Percentiles rank a stretch among this genome's conserved stretches.
Evolutionary conservation across 2,888 invertebrate species (phyloP).

Genomic region (Pachydiplax longipennis): DNA sequence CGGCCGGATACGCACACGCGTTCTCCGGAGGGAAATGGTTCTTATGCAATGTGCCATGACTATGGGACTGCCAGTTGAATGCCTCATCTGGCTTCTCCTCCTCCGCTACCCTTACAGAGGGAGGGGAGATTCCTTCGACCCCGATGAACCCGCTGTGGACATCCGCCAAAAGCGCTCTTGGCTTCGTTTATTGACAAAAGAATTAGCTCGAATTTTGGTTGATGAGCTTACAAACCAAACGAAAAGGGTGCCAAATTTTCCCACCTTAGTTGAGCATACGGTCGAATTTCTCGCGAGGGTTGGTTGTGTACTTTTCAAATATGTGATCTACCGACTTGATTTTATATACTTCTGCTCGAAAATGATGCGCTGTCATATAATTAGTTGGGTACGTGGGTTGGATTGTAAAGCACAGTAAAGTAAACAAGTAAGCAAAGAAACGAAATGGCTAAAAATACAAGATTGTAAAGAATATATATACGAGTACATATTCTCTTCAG

Average conservation of each 20-base stretch:
- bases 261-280: not conserved
- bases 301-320: not conserved
- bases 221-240: not conserved
- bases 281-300: not conserved
- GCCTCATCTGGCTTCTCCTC: not conserved
- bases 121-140: too few species aligned
- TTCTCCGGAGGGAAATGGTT: not conserved
- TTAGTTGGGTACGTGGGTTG: too few species aligned
- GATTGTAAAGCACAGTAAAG: too few species aligned
- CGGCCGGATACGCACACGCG: not conserved
- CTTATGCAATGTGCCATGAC: not conserved
- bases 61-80: not conserved
- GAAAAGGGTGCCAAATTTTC: not conserved
- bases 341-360: too few species aligned
- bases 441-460: too few species aligned
- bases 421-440: too few species aligned
- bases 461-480: too few species aligned
- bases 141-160: not conserved
- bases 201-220: not conserved
- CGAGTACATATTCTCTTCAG: too few species aligned
- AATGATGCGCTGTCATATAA: too few species aligned
- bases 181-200: not conserved
- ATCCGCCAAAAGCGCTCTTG: not conserved
- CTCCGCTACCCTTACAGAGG: not conserved
- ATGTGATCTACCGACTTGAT: too few species aligned